Conservation (phyloP, 2,797 vertebrate genomes). For the Dromococcyx pavoninus region DNA sequence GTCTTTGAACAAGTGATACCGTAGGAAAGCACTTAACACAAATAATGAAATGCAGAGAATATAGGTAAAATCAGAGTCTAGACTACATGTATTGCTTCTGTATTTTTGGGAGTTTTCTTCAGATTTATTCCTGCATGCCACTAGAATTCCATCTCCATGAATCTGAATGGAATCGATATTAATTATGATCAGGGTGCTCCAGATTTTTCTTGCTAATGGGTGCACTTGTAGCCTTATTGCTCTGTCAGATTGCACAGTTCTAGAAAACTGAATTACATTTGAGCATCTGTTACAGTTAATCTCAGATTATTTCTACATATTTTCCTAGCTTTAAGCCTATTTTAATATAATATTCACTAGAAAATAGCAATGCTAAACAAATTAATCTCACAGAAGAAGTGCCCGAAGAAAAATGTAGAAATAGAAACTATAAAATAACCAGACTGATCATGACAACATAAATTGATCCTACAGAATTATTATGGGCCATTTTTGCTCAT, state of each 20-base stretch:
- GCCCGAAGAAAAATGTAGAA: not conserved
- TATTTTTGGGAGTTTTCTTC: not conserved
- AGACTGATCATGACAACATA: not conserved
- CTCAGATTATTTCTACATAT: not conserved
- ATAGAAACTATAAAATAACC: not conserved
- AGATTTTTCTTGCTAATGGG: not conserved
- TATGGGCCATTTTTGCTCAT: not conserved
- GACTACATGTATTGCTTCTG: not conserved
- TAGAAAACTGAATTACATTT: not conserved
- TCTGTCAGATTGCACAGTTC: not conserved
- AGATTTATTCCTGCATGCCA: not conserved
- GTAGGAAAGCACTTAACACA: not conserved
- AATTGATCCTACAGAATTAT: not conserved
- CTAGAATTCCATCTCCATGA: not conserved
- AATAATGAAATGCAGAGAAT: not conserved
- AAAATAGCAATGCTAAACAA: slow-evolving; percentile 20
- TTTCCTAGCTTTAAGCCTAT: not conserved
- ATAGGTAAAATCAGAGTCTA: not conserved
- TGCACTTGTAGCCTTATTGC: not conserved
- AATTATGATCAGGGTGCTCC: not conserved
- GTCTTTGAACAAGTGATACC: not conserved
- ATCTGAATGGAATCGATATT: not conserved
- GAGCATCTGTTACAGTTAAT: slow-evolving; percentile 1
- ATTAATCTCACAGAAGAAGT: not conserved
- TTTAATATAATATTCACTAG: not conserved